Conservation (phyloP, 2,888 invertebrate species). For the Acanthosepion esculentum region DNA sequence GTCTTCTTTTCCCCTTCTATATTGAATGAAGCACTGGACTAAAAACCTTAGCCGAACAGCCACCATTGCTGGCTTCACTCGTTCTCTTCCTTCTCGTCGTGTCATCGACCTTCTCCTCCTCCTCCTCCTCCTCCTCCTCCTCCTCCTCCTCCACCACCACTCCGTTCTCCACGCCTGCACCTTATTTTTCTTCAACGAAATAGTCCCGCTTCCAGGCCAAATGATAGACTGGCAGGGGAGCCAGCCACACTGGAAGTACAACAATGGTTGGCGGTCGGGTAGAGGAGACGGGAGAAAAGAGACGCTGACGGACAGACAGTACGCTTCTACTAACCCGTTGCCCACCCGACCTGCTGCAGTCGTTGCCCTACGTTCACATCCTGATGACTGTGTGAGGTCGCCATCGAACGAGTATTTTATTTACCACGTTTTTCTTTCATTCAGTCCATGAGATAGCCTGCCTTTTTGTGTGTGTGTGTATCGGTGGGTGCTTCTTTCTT, state of each 20-base stretch:
- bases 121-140: no score
- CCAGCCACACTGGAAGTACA: background rate
- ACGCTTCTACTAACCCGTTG: no score
- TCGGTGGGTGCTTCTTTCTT: background rate
- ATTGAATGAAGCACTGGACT: no score
- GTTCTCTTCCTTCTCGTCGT: no score
- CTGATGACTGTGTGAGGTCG: slow-evolving; percentile 14
- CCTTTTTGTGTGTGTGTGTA: no score
- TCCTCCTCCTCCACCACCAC: no score
- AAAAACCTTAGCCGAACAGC: no score
- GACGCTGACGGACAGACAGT: no score
- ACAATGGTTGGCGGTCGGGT: background rate
- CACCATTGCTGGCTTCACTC: no score
- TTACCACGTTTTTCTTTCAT: background rate
- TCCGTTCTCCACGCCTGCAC: background rate
- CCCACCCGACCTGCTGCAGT: background rate
- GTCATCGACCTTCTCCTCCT: no score
- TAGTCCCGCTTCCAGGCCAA: background rate
- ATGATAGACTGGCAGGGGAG: background rate
- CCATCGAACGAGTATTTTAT: background rate
- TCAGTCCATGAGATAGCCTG: no score
- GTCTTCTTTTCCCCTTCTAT: no score
- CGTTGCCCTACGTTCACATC: background rate
- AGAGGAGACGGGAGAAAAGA: background rate
- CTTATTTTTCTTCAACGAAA: background rate